Base-by-base conservation (phyloP, 2,888 invertebrate species). In the Serrognathus titanus region DNA sequence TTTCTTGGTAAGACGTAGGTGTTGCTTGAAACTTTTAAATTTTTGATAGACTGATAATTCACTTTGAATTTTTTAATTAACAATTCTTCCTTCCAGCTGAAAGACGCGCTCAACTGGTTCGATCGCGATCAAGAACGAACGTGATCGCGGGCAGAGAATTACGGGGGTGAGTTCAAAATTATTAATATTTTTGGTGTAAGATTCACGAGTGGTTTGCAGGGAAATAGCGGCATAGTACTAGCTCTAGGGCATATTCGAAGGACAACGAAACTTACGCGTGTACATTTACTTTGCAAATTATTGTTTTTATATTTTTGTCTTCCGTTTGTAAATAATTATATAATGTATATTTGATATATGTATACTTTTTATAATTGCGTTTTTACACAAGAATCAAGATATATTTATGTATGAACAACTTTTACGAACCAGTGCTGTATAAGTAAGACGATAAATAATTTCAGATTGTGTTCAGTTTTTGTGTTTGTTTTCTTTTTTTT, bases 121-220 rank as follows among this genome's bases (percentile, higher is more conserved):
- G 95, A 66, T 94, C 94, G 63, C 81, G 95, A 66, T 95, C 94
- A 31, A 80, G 95, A 63, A 89, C 91, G 39, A 90, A 92, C 20
- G 80, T 92, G 52, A 84, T 88, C 63, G 82, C 85, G 10, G 82
- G 86, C 58, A 78, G 87, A 71, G 88, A 88, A 77, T 78, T 88
- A 66, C 85, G 86, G 51, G 86, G 86, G 87, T 87, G 71, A 84
- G 82, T 78, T 9, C 10, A 13, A n/a, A 7, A 12, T 11, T 10
- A 48, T 37, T 36, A 1, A 11, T 40, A 1, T 11, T 46, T 16
- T 9, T 16, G 1, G 16, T 9, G 3, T 10, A 16, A 6, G n/a
- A 43, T 43, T 46, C 37, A 10, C 37, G 35, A 7, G 9, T 38
- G 35, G 7, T 39, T 43, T 54, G 11, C 43, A 54, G 54, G 54